These are phyloP conservation scores for Microdon myrmicae DNA, from an alignment of 2,888 invertebrate genomes.

Conservation along the genomic window DNA sequence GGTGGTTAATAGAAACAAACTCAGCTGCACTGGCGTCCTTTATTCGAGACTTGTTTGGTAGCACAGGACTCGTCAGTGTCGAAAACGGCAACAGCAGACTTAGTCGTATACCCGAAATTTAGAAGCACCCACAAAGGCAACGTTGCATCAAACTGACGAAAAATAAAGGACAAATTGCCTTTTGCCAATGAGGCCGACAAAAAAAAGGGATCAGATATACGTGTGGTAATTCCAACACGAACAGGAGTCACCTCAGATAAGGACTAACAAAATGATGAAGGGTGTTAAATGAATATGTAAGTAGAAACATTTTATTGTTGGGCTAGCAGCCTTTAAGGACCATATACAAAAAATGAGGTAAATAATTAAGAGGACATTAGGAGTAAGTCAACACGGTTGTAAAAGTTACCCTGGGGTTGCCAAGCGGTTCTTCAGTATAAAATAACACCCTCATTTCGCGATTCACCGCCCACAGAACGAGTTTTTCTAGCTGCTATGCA, in stretches of 20 bases:
- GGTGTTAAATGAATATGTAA: constrained; percentile 7
- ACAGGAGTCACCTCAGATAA: constrained; percentile 27
- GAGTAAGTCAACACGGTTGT: too few species aligned
- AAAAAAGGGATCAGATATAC: constrained; percentile 14
- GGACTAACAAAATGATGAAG: not conserved
- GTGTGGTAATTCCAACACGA: constrained; percentile 17
- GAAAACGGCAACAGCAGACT: constrained; percentile 12
- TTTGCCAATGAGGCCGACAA: too few species aligned
- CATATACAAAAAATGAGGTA: not conserved
- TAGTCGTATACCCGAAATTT: constrained; percentile 23
- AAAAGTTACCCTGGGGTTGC: constrained; percentile 4
- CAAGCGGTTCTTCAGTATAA: constrained; percentile 7
- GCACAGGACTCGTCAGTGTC: constrained; percentile 33
- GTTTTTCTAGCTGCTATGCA: constrained; percentile 10
- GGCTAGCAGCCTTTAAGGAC: constrained; percentile 16
- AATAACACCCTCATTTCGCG: constrained; percentile 15
- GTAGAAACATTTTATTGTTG: constrained; percentile 21
- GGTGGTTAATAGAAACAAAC: too few species aligned
- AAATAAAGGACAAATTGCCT: too few species aligned
- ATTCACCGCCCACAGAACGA: not conserved
- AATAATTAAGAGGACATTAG: constrained; percentile 7
- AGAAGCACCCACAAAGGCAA: constrained; percentile 8
- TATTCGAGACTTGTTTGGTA: constrained; percentile 36
- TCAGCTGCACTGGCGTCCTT: constrained; percentile 29
- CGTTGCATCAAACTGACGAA: constrained; percentile 1